Percentiles rank a stretch among this genome's conserved stretches.
Evolutionary conservation across 2,113 vertebrate species (phyloP).

Genomic region (Tursiops truncatus): DNA sequence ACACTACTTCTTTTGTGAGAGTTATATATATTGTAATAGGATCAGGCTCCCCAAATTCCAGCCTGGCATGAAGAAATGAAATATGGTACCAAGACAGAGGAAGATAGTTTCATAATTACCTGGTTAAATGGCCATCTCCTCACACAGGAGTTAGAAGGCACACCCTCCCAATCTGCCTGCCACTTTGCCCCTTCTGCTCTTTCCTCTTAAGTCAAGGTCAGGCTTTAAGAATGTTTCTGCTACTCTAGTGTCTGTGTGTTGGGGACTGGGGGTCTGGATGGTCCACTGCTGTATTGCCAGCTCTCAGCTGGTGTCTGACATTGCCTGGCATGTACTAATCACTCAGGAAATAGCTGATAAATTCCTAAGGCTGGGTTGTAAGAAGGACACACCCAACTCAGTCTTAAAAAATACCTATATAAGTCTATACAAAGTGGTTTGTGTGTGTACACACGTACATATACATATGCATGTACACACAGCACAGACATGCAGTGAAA

Average conservation of each 20-base stretch:
- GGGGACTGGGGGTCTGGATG: fast-evolving
- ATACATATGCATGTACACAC: too few species aligned
- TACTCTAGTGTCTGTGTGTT: background rate
- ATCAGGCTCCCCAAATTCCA: background rate
- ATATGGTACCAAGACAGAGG: background rate
- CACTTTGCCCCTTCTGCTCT: background rate
- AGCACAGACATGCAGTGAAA: background rate
- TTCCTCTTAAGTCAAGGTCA: background rate
- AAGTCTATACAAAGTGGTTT: background rate
- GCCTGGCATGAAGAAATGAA: background rate
- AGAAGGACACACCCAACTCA: background rate
- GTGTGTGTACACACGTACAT: background rate
- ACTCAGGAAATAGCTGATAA: background rate
- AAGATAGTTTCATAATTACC: background rate
- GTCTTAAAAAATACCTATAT: background rate
- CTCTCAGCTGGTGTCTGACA: background rate
- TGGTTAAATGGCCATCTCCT: background rate
- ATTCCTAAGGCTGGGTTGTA: background rate
- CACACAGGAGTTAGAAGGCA: background rate
- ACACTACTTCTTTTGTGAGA: background rate
- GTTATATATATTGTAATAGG: background rate
- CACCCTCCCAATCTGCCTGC: fast-evolving
- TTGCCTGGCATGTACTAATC: background rate
- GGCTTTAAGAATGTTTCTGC: background rate
- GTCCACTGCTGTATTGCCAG: background rate